phyloP scores from a whole-genome alignment of 2,113 vertebrate species.

The Lepidothrix coronata region DNA sequence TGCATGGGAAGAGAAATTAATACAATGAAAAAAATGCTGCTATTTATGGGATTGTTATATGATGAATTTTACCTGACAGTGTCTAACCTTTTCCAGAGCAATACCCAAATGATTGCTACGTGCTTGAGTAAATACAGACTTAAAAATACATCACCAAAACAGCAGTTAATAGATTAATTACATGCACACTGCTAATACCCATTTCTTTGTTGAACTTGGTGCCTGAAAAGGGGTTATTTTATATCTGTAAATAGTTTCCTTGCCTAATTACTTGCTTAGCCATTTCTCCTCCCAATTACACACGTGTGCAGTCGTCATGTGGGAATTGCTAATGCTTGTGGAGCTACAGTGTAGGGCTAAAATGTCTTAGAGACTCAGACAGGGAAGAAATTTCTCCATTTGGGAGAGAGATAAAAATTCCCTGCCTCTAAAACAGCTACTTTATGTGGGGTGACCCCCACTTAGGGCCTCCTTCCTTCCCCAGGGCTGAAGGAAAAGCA shows the following conservation, averaged over 20 bases:
- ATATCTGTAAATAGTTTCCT: neutral
- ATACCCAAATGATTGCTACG: neutral
- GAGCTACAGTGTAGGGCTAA: neutral
- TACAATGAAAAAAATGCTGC: neutral
- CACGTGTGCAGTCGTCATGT: rapidly evolving
- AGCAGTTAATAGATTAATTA: slow-evolving; percentile 14
- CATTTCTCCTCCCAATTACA: neutral
- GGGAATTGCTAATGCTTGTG: neutral
- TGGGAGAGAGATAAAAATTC: neutral
- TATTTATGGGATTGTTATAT: neutral
- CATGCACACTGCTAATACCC: neutral
- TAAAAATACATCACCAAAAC: neutral
- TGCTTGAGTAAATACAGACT: slow-evolving; percentile 13
- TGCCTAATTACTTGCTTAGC: neutral
- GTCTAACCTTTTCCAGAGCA: slow-evolving; percentile 33
- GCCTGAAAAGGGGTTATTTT: neutral
- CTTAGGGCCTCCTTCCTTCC: neutral
- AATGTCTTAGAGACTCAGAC: neutral
- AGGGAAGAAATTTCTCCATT: neutral
- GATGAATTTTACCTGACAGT: slow-evolving; percentile 16
- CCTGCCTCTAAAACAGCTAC: neutral
- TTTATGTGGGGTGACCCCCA: rapidly evolving
- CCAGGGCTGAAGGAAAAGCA: neutral
- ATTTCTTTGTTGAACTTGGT: neutral
- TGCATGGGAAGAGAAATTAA: neutral